Conservation (phyloP, 2,113 vertebrate species). For the Pantherophis guttatus region DNA sequence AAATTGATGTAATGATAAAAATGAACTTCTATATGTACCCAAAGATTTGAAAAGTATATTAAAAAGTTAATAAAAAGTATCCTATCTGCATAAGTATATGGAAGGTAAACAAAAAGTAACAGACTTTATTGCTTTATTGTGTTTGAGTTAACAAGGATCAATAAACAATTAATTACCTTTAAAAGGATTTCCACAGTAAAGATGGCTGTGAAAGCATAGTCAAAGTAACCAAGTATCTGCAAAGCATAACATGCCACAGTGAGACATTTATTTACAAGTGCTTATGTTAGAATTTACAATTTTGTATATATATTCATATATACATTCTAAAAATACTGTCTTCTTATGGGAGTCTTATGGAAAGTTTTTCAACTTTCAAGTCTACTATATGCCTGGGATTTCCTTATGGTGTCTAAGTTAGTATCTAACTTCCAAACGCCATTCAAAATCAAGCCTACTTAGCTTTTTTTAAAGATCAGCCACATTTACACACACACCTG, state of each 20-base stretch:
- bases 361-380: neutral
- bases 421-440: neutral
- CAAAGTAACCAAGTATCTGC: slow-evolving; percentile 99
- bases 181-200: slow-evolving; percentile 99
- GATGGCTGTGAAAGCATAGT: slow-evolving; percentile 99
- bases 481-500: neutral
- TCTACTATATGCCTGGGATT: neutral
- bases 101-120: slow-evolving; percentile 89
- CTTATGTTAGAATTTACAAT: slow-evolving; percentile 12
- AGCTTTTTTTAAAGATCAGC: neutral
- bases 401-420: neutral
- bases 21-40: slow-evolving; percentile 67
- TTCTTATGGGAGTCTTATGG: neutral
- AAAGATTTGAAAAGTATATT: slow-evolving; percentile 65
- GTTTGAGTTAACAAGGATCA: slow-evolving; percentile 63
- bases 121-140: slow-evolving; percentile 83
- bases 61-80: slow-evolving; percentile 77
- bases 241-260: slow-evolving; percentile 81
- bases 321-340: slow-evolving; percentile 1
- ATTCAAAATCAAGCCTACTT: neutral
- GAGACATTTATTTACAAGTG: slow-evolving; percentile 47
- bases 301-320: slow-evolving; percentile 38
- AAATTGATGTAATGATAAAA: slow-evolving; percentile 55
- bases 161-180: slow-evolving; percentile 88
- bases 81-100: slow-evolving; percentile 96